phyloP scores from a whole-genome alignment of 2,113 vertebrate species.

The Balaenoptera acutorostrata region DNA sequence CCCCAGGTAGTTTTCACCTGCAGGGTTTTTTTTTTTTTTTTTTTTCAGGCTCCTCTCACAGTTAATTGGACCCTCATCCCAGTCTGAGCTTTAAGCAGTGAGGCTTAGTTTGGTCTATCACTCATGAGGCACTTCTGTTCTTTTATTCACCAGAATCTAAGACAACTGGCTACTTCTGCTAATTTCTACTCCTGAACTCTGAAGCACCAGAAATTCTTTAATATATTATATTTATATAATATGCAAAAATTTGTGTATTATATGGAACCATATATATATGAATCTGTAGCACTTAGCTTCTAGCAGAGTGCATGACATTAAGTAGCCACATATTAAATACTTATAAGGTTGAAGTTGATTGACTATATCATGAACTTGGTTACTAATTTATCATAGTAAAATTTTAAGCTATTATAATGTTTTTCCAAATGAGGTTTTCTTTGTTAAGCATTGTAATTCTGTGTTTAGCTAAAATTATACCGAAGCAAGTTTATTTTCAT shows the following conservation, averaged over 20 bases:
- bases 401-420: not conserved
- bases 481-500: conserved; percentile 50
- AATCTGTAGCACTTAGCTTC: not conserved
- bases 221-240: not conserved
- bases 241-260: not conserved
- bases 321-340: not conserved
- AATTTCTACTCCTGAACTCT: not conserved
- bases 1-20: not conserved
- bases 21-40: not conserved
- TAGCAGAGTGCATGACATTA: not conserved
- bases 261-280: not conserved
- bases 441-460: not conserved
- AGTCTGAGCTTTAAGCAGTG: not conserved
- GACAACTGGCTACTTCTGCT: not conserved
- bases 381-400: conserved; percentile 5
- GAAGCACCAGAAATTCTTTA: not conserved
- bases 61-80: not conserved
- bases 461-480: conserved; percentile 26
- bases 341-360: not conserved
- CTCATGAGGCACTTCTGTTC: not conserved
- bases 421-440: conserved; percentile 7
- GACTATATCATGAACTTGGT: not conserved
- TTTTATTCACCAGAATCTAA: not conserved
- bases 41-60: not conserved
- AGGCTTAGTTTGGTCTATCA: not conserved